These are phyloP conservation scores for Phrynocephalus guinanensis DNA, from an alignment of 2,797 vertebrate species.

Conservation along the genomic window DNA sequence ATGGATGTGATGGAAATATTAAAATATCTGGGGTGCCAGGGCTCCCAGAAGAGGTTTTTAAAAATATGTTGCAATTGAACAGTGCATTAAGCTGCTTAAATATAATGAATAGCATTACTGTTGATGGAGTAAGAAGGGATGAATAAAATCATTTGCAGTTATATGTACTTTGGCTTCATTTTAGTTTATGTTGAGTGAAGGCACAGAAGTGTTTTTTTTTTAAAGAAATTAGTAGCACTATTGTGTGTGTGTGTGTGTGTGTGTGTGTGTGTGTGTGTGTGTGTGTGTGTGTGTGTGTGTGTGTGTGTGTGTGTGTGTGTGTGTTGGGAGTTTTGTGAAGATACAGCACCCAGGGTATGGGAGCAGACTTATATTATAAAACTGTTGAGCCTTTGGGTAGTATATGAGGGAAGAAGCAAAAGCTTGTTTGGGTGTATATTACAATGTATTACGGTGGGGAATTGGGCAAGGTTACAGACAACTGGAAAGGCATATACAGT, in stretches of 20 bases:
- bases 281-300: too few relatives aligned
- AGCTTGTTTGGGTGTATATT: neutral
- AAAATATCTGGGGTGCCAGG: neutral
- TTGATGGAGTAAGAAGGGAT: neutral
- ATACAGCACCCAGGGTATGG: neutral
- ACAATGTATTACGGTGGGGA: neutral
- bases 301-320: neutral
- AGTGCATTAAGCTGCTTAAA: neutral
- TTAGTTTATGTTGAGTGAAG: neutral
- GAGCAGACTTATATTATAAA: neutral
- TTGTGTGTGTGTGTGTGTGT: too few relatives aligned
- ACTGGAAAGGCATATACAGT: too few relatives aligned
- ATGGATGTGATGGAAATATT: neutral
- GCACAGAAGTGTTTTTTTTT: neutral
- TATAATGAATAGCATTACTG: neutral
- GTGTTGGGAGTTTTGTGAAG: neutral
- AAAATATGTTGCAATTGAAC: neutral
- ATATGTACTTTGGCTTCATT: neutral
- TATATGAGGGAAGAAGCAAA: too few relatives aligned
- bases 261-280: too few relatives aligned
- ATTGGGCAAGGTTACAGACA: neutral
- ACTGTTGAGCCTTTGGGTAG: too few relatives aligned
- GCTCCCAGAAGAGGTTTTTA: neutral
- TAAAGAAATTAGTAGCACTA: neutral
- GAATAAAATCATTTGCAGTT: neutral